Base-by-base conservation (phyloP, 2,797 vertebrate species). In the Lerista edwardsae region DNA sequence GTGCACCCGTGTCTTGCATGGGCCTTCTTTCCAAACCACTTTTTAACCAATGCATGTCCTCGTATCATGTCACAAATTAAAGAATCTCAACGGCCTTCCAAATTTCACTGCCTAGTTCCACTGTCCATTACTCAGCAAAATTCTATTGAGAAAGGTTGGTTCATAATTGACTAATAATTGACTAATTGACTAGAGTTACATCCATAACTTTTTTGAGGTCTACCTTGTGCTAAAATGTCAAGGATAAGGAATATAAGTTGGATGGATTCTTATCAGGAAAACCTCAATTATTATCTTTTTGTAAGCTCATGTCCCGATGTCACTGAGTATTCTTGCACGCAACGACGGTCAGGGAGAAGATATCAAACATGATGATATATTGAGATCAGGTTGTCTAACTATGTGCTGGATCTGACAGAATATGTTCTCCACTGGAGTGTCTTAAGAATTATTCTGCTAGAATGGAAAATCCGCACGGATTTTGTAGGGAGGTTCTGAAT, bases 1-100 rank as follows among this genome's bases (percentile, higher is more conserved):
- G 61, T 87, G 75, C 88, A 90, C 83, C 87, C 2, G 4, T 23
- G 83, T 82, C 83, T 89, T 89, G 73, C 86, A 92, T 93, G 87
- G 93, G 83, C 84, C 83, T 15, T 79, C 34, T 23, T 12, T 6
- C 23, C 23, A 61, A 21, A 17, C 67, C 51, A 80, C 55, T 72
- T 79, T 72, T 86, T 79, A 75, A 82, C 86, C 34, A 61, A 76
- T 72, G 76, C 84, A 78, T 92, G 89, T 71, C 27, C 41, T 81
- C 61, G 17, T 25, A 44, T 62, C 88, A 78, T 84, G 80, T 0
- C 79, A 83, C 5, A 74, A 84, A 75, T 76, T 36, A 12, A 88
- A 83, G 85, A 75, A 17, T 80, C 1, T 51, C 75, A 82, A 61
- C 31, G 7, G 78, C 68, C 72, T n/a, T 21, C 0, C 0, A 25